These are phyloP conservation scores for Bujurquina vittata DNA, from an alignment of 2,113 vertebrate genomes.

Conservation along the genomic window DNA sequence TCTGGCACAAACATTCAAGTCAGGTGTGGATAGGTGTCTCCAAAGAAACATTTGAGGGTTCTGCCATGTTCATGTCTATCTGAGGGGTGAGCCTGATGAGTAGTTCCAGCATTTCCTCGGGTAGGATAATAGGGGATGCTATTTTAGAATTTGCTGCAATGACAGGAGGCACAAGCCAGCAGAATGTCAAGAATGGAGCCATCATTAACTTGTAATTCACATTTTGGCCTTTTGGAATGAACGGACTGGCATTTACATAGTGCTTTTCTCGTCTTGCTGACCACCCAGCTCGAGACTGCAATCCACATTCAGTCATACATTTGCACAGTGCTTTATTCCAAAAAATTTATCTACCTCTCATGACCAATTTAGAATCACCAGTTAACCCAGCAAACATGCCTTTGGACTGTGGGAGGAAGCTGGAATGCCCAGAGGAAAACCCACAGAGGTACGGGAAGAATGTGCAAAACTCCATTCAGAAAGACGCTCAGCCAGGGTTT, in stretches of 20 bases:
- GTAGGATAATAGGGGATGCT: background rate
- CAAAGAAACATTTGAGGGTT: background rate
- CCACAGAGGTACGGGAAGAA: too few species aligned
- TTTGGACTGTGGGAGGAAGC: background rate
- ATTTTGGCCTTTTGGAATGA: background rate
- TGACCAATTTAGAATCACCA: background rate
- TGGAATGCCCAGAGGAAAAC: too few species aligned
- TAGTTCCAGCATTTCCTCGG: background rate
- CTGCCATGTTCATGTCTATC: background rate
- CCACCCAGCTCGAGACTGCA: fast-evolving
- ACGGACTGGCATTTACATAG: background rate
- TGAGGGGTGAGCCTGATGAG: too few species aligned
- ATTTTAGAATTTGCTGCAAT: background rate
- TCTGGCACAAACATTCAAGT: background rate
- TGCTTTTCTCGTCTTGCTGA: background rate
- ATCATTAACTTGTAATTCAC: background rate
- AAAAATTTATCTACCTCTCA: background rate
- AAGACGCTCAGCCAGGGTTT: too few species aligned
- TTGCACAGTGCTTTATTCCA: background rate
- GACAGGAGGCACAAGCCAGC: background rate
- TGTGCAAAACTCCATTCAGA: too few species aligned
- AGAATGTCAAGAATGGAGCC: background rate
- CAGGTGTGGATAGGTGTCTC: background rate
- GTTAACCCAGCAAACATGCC: fast-evolving
- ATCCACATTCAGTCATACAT: too few species aligned